phyloP scores from a whole-genome alignment of 2,797 vertebrate genomes.

The Poeciliopsis turneri region DNA sequence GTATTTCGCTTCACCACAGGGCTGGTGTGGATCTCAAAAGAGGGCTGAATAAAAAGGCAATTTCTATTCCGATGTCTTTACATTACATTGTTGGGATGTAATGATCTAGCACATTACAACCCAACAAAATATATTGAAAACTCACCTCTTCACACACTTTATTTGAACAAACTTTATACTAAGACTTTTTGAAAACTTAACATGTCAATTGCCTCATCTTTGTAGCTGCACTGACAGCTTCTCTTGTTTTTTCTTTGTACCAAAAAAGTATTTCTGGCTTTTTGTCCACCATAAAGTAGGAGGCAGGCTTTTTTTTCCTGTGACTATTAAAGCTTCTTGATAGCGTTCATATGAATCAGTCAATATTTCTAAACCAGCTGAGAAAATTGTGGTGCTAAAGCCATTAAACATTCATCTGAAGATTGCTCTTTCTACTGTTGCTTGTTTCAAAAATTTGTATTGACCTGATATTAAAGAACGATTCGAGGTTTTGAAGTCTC shows the following conservation, averaged over 20 bases:
- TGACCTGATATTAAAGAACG: background rate
- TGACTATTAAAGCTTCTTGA: slow-evolving; percentile 20
- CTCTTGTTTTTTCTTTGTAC: background rate
- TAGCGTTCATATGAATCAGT: slow-evolving; percentile 12
- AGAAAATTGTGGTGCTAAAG: background rate
- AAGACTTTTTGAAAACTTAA: slow-evolving; percentile 11
- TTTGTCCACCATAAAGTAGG: slow-evolving; percentile 37
- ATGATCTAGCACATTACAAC: background rate
- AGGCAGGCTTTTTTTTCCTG: slow-evolving; percentile 33
- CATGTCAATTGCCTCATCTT: slow-evolving; percentile 15
- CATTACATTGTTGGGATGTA: too few species aligned
- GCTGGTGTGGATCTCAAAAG: background rate
- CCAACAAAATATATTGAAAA: slow-evolving; percentile 3
- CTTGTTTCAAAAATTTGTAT: background rate
- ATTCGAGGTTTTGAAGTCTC: background rate
- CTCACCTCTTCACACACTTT: slow-evolving; percentile 3
- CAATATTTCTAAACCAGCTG: background rate
- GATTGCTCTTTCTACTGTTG: background rate
- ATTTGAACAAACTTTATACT: slow-evolving; percentile 35
- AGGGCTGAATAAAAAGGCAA: background rate
- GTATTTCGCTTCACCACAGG: background rate
- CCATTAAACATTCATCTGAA: background rate
- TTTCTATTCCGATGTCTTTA: background rate
- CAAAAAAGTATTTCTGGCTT: slow-evolving; percentile 43
- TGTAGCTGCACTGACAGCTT: slow-evolving; percentile 2